Conservation (phyloP, 1,140 invertebrate species). For the Euura saliciscinereae region DNA sequence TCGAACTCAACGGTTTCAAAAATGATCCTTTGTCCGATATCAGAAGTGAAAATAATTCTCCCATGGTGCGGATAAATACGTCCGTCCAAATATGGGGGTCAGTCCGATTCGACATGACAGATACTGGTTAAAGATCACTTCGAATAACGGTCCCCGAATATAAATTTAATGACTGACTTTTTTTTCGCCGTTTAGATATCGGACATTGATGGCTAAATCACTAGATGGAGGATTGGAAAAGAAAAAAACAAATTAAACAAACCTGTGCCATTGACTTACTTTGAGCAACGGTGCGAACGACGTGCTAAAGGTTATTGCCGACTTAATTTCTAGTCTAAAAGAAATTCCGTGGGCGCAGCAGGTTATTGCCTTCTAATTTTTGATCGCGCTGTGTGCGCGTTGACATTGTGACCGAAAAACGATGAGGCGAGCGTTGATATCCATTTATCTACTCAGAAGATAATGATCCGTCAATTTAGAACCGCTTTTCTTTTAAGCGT, state of each 20-base stretch:
- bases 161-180: neutral
- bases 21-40: neutral
- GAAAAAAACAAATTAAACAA: neutral
- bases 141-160: neutral
- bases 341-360: neutral
- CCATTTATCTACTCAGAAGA: too few relatives aligned
- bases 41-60: neutral
- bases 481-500: too few relatives aligned
- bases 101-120: neutral
- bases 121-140: neutral
- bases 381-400: too few relatives aligned
- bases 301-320: conserved; percentile 1
- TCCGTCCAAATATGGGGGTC: too few relatives aligned
- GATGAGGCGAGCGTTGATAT: too few relatives aligned
- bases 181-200: neutral
- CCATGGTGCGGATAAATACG: neutral
- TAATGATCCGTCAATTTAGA: too few relatives aligned
- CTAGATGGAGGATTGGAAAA: neutral
- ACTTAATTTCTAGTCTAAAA: neutral
- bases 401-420: too few relatives aligned
- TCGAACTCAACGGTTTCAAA: neutral
- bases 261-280: conserved; percentile 2
- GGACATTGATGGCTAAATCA: neutral
- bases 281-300: neutral
- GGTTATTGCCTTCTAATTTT: neutral